Conservation (phyloP, 2,797 vertebrate genomes). For the Limnodromus scolopaceus region DNA sequence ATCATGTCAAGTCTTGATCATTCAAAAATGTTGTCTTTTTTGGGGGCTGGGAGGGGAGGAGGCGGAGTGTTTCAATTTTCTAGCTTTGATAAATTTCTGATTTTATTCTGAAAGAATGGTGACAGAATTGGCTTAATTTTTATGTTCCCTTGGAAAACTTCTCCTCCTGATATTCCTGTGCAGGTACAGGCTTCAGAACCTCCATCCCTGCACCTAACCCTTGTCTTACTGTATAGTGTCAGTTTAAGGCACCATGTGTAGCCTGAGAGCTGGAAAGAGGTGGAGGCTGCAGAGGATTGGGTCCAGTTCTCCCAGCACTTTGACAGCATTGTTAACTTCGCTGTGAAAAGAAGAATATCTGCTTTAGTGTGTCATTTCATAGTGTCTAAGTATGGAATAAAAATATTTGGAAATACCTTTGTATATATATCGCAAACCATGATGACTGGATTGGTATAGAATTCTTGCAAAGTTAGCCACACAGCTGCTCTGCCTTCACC, state of each 20-base stretch:
- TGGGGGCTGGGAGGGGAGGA: too few relatives aligned
- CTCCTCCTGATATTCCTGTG: not conserved
- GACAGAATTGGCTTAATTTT: not conserved
- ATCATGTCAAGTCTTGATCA: not conserved
- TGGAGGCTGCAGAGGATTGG: too few relatives aligned
- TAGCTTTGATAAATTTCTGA: not conserved
- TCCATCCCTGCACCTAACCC: not conserved
- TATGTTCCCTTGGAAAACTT: not conserved
- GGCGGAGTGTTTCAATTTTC: not conserved
- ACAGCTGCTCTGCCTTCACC: not conserved
- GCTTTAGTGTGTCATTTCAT: not conserved
- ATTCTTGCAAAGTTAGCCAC: not conserved
- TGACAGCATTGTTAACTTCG: not conserved
- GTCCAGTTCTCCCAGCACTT: not conserved
- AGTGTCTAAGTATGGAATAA: not conserved
- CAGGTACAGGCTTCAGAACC: not conserved
- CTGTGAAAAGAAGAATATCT: not conserved
- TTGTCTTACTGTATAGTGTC: fast-evolving
- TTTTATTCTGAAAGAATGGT: not conserved
- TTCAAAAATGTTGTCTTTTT: not conserved
- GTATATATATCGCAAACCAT: too few relatives aligned
- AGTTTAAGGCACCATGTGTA: not conserved
- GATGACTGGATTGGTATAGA: not conserved
- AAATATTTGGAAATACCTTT: not conserved
- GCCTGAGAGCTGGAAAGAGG: not conserved